Conservation (phyloP, 2,888 invertebrate genomes). For the Caenorhabditis afra region DNA sequence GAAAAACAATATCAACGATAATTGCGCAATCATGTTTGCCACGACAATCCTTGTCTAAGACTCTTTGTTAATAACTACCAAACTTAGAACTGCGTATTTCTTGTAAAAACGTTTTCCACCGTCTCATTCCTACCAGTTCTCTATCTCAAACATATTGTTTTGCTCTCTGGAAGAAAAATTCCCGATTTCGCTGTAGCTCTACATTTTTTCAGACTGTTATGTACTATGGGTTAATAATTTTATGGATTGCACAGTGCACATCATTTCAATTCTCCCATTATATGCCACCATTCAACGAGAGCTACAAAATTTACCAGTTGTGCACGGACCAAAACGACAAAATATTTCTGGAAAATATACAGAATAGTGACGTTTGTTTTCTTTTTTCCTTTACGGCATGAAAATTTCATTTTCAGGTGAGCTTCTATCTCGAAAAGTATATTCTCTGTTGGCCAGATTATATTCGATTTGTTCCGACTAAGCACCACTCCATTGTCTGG, state of each 20-base stretch:
- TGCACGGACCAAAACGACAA: conserved; percentile 68
- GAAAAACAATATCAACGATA: no score
- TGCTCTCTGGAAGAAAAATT: no score
- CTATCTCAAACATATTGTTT: no score
- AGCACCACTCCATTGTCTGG: conserved; percentile 67
- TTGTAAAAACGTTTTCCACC: no score
- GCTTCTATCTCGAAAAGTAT: conserved; percentile 64
- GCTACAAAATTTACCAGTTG: conserved; percentile 59
- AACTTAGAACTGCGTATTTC: no score
- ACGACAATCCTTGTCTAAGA: no score
- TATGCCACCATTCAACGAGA: conserved; percentile 66
- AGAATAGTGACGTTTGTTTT: conserved; percentile 47
- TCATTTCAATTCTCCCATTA: conserved; percentile 59
- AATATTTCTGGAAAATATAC: conserved; percentile 46
- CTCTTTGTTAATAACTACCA: no score
- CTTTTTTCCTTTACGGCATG: not conserved
- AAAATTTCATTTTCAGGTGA: conserved; percentile 51
- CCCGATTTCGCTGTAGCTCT: no score
- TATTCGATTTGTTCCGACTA: conserved; percentile 56
- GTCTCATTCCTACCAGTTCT: no score
- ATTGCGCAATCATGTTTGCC: no score
- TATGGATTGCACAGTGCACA: conserved; percentile 22
- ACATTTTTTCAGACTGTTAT: conserved; percentile 54
- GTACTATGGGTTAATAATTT: conserved; percentile 48
- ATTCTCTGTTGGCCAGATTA: conserved; percentile 65